These are phyloP conservation scores for Ctenodactylus gundi DNA, from an alignment of 2,113 vertebrate species.

Conservation along the genomic window DNA sequence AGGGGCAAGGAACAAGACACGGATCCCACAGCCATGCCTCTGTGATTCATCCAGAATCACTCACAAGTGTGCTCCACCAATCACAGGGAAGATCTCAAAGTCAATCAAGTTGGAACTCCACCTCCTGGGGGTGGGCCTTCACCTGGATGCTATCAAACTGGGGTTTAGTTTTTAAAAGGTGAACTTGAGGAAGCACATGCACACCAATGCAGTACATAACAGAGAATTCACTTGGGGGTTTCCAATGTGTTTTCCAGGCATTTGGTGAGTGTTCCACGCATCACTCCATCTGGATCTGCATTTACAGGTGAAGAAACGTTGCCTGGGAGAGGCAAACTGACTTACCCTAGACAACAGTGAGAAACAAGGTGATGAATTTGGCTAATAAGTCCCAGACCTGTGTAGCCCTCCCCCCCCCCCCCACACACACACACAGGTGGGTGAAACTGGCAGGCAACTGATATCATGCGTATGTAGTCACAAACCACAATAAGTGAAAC, in stretches of 20 bases:
- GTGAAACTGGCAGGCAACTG: background rate
- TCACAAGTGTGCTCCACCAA: too few species aligned
- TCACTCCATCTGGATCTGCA: too few species aligned
- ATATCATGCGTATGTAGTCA: background rate
- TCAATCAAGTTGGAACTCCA: too few species aligned
- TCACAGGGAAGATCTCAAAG: too few species aligned
- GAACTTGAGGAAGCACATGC: background rate
- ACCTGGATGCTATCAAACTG: background rate
- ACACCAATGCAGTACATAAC: background rate
- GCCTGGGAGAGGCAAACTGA: background rate
- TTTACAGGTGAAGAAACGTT: background rate
- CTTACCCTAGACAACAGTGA: background rate
- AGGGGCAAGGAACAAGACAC: too few species aligned
- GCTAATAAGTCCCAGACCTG: background rate
- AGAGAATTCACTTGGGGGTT: background rate
- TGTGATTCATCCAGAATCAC: too few species aligned
- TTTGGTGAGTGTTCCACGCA: background rate
- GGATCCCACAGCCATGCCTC: too few species aligned
- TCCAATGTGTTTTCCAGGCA: background rate
- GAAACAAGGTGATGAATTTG: background rate
- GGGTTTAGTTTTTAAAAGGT: background rate
- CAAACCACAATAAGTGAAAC: background rate
- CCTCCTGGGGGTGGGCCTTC: background rate
- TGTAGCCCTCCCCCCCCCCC: too few species aligned
- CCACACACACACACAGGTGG: rapidly evolving